phyloP scores from a whole-genome alignment of 2,113 vertebrate species.

The human region GRCh38 chrX:111878001-111878500 shows the following conservation, averaged over 20 bases:
- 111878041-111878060: background rate
- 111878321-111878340: background rate
- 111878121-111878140: background rate
- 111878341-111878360: background rate
- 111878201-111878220: background rate
- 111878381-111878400: background rate
- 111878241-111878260: background rate
- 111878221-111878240: background rate
- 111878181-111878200: background rate
- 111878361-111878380: background rate
- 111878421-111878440: background rate
- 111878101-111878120: background rate
- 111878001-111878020: background rate
- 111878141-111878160: background rate
- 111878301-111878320: background rate
- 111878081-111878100: background rate
- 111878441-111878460: background rate
- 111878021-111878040: background rate
- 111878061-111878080: background rate
- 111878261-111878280: background rate
- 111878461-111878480: conserved; percentile 12
- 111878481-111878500: background rate
- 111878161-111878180: background rate
- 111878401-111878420: background rate
- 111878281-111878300: background rate